Evolutionary conservation across 2,888 invertebrate genomes (phyloP).

Genomic region (Apotomis turbidana): DNA sequence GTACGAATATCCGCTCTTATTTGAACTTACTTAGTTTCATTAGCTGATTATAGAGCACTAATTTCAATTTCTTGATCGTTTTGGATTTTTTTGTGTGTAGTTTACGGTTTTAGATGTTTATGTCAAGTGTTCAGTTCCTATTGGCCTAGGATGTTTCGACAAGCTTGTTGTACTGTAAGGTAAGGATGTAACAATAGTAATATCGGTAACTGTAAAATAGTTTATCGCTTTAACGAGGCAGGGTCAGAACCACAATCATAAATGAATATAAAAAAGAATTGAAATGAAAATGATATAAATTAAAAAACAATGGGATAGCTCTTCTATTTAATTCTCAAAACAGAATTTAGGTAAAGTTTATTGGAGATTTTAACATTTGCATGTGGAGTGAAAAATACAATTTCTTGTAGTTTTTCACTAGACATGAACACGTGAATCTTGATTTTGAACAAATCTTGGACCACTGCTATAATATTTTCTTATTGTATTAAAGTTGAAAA

Average conservation of each 20-base stretch:
- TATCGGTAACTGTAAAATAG: conserved; percentile 71
- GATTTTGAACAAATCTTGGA: conserved; percentile 63
- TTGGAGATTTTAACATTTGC: conserved; percentile 43
- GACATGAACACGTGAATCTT: conserved; percentile 40
- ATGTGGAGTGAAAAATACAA: conserved; percentile 30
- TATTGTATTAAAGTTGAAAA: conserved; percentile 59
- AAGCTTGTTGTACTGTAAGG: conserved; percentile 69
- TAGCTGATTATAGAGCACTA: conserved; percentile 60
- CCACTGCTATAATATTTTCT: conserved; percentile 74
- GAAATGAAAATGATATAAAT: conserved; percentile 61
- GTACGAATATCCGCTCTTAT: conserved; percentile 51
- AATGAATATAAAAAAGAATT: conserved; percentile 58
- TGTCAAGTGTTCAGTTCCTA: conserved; percentile 75
- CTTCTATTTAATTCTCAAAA: conserved; percentile 57
- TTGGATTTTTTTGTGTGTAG: conserved; percentile 51
- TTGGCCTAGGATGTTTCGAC: conserved; percentile 77
- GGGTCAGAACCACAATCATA: conserved; percentile 80
- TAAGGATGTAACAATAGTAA: conserved; percentile 63
- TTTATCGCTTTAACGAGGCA: conserved; percentile 82
- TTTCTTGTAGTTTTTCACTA: conserved; percentile 38
- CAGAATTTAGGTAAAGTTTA: conserved; percentile 41
- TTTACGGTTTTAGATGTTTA: conserved; percentile 54
- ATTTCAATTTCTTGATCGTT: conserved; percentile 54
- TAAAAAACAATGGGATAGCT: conserved; percentile 68
- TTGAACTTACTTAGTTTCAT: conserved; percentile 50